Percentiles rank a stretch among this genome's conserved stretches.
Conservation (phyloP, 1,140 invertebrate genomes). For the Olivierus martensii region DNA sequence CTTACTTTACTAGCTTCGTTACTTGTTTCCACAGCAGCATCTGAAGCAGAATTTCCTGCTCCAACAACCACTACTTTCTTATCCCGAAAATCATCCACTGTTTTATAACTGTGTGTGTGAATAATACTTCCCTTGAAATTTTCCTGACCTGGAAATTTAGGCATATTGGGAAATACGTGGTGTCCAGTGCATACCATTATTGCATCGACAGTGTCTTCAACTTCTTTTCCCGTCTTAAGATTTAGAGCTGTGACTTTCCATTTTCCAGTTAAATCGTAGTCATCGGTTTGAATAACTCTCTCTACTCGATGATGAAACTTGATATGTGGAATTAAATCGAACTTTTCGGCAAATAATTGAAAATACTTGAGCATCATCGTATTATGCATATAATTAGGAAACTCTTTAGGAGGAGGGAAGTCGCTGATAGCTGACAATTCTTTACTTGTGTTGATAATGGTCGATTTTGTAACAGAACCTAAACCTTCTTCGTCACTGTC, state of each 20-base stretch:
- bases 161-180: too few species aligned
- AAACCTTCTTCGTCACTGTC: slow-evolving; percentile 20
- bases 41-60: slow-evolving; percentile 32
- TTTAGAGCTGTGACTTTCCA: slow-evolving; percentile 28
- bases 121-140: too few species aligned
- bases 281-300: slow-evolving; percentile 21
- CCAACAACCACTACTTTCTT: slow-evolving; percentile 27
- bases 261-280: slow-evolving; percentile 27
- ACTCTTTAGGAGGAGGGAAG: too few species aligned
- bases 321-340: too few species aligned
- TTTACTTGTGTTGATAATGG: slow-evolving; percentile 37
- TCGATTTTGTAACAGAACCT: slow-evolving; percentile 32
- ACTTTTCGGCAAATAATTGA: slow-evolving; percentile 30
- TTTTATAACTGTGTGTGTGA: too few species aligned
- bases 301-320: too few species aligned
- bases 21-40: slow-evolving; percentile 30
- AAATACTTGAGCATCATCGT: slow-evolving; percentile 31
- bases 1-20: slow-evolving; percentile 25
- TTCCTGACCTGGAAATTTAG: too few species aligned
- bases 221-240: slow-evolving; percentile 10
- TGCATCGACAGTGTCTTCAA: too few species aligned
- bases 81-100: too few species aligned
- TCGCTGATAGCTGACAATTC: slow-evolving; percentile 39
- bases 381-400: slow-evolving; percentile 32
- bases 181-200: too few species aligned